A percentile compares a stretch with the other conserved stretches of the same genome.
Evolutionary conservation across 2,888 invertebrate species (phyloP).

Genomic region (Netelia virgata): DNA sequence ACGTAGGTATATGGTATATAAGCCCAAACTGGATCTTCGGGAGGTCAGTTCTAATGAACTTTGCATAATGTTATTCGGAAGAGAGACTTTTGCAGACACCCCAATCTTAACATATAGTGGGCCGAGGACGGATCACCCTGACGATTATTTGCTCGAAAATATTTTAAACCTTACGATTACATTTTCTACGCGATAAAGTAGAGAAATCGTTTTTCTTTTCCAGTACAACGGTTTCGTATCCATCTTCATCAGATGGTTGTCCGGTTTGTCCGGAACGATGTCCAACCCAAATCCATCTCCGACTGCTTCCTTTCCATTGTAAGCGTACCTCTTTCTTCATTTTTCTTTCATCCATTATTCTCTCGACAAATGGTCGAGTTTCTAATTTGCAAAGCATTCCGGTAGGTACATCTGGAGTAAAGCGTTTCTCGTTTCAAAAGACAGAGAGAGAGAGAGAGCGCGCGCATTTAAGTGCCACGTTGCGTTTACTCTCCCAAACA

Average conservation of each 20-base stretch:
- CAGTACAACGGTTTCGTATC: not conserved
- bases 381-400: constrained; percentile 32
- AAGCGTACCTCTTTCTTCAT: not conserved
- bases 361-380: constrained; percentile 16
- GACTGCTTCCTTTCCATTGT: not conserved
- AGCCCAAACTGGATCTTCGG: constrained; percentile 66
- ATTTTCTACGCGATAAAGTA: not conserved
- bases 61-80: constrained; percentile 80
- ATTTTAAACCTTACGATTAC: not conserved
- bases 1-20: constrained; percentile 8
- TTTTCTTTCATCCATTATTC: not conserved
- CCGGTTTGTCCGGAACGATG: not conserved
- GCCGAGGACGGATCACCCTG: not conserved
- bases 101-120: too few relatives aligned
- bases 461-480: not conserved
- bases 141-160: not conserved
- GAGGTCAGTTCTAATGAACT: constrained; percentile 81
- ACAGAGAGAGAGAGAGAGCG: not conserved
- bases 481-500: constrained; percentile 13
- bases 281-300: not conserved
- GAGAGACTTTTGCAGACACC: constrained; percentile 65
- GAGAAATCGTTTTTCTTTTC: not conserved
- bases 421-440: constrained; percentile 23
- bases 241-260: not conserved
- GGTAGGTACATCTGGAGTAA: not conserved